These are phyloP conservation scores for Alcedo atthis DNA, from an alignment of 2,797 vertebrate genomes.

Conservation along the genomic window DNA sequence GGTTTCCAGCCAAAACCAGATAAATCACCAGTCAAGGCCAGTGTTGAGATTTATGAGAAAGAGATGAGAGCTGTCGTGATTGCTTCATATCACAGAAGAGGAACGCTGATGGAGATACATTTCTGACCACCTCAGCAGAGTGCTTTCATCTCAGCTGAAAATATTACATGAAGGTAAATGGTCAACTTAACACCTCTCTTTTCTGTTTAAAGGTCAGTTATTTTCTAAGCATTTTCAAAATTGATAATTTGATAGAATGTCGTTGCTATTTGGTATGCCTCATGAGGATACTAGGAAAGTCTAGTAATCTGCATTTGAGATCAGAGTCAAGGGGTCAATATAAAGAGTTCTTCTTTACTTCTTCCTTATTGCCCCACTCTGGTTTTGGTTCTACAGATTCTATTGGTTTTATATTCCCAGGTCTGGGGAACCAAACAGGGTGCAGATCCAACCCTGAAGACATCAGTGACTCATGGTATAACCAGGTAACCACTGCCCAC, in stretches of 20 bases:
- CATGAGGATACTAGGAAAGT: not conserved
- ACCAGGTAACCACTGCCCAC: not conserved
- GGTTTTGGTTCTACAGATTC: not conserved
- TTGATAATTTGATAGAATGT: not conserved
- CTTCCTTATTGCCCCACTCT: not conserved
- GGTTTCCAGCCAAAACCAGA: not conserved
- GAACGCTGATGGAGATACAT: not conserved
- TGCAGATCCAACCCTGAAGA: not conserved
- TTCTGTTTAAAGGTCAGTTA: not conserved
- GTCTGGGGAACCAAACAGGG: not conserved
- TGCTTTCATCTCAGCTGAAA: not conserved
- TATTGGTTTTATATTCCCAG: not conserved
- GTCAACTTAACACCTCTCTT: not conserved
- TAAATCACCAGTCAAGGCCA: not conserved
- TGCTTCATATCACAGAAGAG: not conserved
- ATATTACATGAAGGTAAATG: not conserved
- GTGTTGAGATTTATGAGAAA: not conserved
- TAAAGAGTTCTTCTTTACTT: not conserved
- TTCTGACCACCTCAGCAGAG: not conserved
- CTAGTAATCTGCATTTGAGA: not conserved
- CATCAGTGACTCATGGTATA: not conserved
- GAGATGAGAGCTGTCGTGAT: not conserved
- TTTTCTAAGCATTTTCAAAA: conserved; percentile 1
- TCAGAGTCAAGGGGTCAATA: not conserved
- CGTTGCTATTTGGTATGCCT: not conserved